These are phyloP conservation scores for Liparis tanakae DNA, from an alignment of 2,797 vertebrate genomes.

Conservation along the genomic window DNA sequence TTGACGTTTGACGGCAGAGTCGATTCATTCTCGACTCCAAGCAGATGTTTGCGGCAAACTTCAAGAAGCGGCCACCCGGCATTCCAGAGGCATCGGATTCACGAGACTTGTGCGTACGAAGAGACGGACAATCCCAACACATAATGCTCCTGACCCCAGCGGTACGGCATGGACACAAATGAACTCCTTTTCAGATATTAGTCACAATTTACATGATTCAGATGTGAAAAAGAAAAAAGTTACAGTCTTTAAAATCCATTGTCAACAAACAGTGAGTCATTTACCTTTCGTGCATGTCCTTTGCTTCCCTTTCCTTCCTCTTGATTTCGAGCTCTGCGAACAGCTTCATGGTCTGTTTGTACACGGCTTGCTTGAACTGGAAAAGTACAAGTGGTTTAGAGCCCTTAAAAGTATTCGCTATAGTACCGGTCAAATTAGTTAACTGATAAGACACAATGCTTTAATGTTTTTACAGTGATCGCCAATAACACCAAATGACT, in stretches of 20 bases:
- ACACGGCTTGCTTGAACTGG: slow-evolving; percentile 97
- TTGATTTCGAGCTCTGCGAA: slow-evolving; percentile 99
- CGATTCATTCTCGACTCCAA: background rate
- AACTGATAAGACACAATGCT: background rate
- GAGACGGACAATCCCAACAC: background rate
- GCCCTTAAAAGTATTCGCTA: background rate
- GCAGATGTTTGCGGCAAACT: background rate
- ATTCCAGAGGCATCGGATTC: background rate
- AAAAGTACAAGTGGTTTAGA: background rate
- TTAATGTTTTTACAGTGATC: background rate
- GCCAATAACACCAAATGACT: background rate
- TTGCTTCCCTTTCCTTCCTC: slow-evolving; percentile 98
- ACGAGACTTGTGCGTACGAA: background rate
- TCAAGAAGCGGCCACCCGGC: background rate
- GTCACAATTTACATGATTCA: background rate
- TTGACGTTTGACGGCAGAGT: background rate
- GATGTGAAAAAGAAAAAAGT: background rate
- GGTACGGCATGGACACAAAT: background rate
- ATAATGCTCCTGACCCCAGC: background rate
- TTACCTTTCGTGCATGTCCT: slow-evolving; percentile 99
- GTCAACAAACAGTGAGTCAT: background rate
- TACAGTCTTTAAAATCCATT: background rate
- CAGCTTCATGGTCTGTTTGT: slow-evolving; percentile 99
- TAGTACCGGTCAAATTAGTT: background rate
- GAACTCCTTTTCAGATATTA: background rate